These are phyloP conservation scores for Ruditapes philippinarum DNA, from an alignment of 1,140 invertebrate species.

Conservation along the genomic window DNA sequence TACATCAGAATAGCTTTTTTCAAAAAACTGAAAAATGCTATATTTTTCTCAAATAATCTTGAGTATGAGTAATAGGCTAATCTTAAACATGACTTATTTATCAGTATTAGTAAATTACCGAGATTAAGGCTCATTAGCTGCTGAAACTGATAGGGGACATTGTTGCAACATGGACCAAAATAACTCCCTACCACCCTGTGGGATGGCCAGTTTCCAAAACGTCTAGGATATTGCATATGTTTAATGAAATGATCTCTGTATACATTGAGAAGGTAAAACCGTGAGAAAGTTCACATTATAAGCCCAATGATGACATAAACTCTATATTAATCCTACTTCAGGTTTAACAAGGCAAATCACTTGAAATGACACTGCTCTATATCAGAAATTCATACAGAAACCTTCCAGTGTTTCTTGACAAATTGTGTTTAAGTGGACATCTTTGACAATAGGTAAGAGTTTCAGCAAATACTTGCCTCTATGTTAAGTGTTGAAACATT, in stretches of 20 bases:
- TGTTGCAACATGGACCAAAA: conserved; percentile 50
- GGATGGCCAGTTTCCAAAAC: conserved; percentile 16
- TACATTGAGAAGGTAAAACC: conserved; percentile 9
- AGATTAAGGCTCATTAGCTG: neutral
- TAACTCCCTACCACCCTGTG: conserved; percentile 1
- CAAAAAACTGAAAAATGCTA: too few relatives aligned
- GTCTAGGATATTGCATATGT: neutral
- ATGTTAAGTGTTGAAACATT: conserved; percentile 11
- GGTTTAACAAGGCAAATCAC: conserved; percentile 35
- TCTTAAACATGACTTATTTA: too few relatives aligned
- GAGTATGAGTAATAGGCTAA: too few relatives aligned
- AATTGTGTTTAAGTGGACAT: conserved; percentile 43
- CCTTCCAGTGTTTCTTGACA: conserved; percentile 22
- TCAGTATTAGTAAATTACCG: neutral
- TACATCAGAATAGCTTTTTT: too few relatives aligned
- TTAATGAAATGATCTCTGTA: conserved; percentile 39
- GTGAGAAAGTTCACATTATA: conserved; percentile 56
- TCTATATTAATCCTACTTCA: conserved; percentile 58
- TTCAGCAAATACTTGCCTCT: conserved; percentile 36
- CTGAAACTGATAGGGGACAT: conserved; percentile 12
- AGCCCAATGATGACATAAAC: conserved; percentile 51
- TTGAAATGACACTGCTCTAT: conserved; percentile 40
- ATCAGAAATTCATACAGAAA: neutral
- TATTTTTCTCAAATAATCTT: too few relatives aligned
- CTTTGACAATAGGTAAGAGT: conserved; percentile 52